These are phyloP conservation scores for Leucopsar rothschildi DNA, from an alignment of 2,113 vertebrate genomes.

Conservation along the genomic window DNA sequence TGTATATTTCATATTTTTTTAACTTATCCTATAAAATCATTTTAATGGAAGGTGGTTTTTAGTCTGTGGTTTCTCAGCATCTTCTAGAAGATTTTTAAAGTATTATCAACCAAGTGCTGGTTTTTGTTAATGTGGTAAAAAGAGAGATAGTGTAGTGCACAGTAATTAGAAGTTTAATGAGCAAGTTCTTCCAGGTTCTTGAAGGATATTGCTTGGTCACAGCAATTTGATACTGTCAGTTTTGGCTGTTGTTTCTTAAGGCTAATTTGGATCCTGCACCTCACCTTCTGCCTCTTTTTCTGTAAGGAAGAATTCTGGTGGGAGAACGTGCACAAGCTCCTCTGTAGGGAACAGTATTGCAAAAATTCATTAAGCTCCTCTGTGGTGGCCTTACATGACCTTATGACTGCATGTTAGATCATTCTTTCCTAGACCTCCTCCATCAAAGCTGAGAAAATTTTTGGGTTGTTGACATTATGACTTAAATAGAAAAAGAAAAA, in stretches of 20 bases:
- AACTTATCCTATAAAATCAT: not conserved
- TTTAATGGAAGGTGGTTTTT: not conserved
- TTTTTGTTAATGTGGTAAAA: not conserved
- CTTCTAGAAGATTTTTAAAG: not conserved
- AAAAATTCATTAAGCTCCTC: not conserved
- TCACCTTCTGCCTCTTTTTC: not conserved
- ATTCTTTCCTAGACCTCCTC: slow-evolving; percentile 12
- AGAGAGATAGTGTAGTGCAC: not conserved
- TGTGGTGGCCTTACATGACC: not conserved
- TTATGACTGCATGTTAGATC: not conserved
- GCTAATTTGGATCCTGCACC: not conserved
- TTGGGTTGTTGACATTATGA: not conserved
- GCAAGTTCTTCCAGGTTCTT: not conserved
- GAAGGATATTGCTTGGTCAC: not conserved
- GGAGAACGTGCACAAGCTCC: not conserved
- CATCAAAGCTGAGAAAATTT: not conserved
- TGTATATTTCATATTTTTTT: not conserved
- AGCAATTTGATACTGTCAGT: not conserved
- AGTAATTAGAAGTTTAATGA: not conserved
- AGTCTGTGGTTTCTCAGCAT: not conserved
- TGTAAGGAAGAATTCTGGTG: not conserved
- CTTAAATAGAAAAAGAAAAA: not conserved
- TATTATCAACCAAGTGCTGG: rapidly evolving
- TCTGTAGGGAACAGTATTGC: not conserved
- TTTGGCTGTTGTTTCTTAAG: not conserved